Evolutionary conservation across 1,140 invertebrate species (phyloP).

Genomic region (Chironomus tepperi): DNA sequence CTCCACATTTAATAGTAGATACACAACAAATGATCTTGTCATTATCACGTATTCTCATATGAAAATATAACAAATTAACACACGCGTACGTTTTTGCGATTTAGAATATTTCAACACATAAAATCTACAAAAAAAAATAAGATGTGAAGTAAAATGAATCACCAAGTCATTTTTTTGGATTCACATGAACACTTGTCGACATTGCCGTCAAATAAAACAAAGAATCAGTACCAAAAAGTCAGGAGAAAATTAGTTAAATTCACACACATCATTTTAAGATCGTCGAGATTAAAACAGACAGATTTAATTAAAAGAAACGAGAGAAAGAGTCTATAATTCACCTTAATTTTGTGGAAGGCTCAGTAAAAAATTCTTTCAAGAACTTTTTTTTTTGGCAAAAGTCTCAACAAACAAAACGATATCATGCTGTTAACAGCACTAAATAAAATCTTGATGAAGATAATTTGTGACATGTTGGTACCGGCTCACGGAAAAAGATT

Average conservation of each 20-base stretch:
- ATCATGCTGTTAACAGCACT: slow-evolving; percentile 12
- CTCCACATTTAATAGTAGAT: too few relatives aligned
- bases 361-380: background rate
- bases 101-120: too few relatives aligned
- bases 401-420: background rate
- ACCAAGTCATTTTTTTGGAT: too few relatives aligned
- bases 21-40: too few relatives aligned
- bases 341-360: too few relatives aligned
- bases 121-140: too few relatives aligned
- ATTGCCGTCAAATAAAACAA: background rate
- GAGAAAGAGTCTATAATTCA: too few relatives aligned
- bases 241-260: background rate
- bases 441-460: slow-evolving; percentile 14
- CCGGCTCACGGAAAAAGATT: too few relatives aligned
- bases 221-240: background rate
- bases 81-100: too few relatives aligned
- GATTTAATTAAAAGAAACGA: background rate
- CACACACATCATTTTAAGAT: background rate
- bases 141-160: too few relatives aligned
- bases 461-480: slow-evolving; percentile 1
- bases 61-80: too few relatives aligned
- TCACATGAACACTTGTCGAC: background rate
- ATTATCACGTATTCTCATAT: too few relatives aligned
- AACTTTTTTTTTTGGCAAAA: background rate
- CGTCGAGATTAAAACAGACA: background rate